Base-by-base conservation (phyloP, 1,140 invertebrate species). In the Tetraneura akinire region DNA sequence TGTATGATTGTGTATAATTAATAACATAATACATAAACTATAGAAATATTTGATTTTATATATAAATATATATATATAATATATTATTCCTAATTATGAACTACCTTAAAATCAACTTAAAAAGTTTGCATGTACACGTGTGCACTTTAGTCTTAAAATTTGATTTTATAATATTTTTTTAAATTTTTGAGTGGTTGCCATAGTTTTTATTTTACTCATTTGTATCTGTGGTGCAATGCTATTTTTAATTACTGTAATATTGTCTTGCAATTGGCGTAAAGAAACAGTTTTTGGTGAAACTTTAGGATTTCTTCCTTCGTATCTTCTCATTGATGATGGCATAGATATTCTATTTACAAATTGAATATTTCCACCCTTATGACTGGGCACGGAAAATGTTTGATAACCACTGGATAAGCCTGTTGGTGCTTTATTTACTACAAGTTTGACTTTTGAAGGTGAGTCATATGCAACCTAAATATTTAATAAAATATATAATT, bases 131-230 rank as follows among this genome's bases (percentile, higher is more conserved):
- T 71, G 47, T 18, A 23, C 13, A 18, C 29, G 13, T 70, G 18
- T 45, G 16, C 29, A 51, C 23, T 29, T n/a, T 68, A 68, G 47
- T 71, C 68, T 71, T 51, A 49, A 18, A n/a, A 26, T 49, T 71
- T 49, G 68, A 14, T 62, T 47, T 57, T 78, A 78, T 47, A 78
- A 42, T 47, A 78, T 78, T 78, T 78, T 78, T 32, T 45, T 78
- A 29, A 78, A 78, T 6, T 78, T 78, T 78, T 78, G 74, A 10
- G 74, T 78, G 8, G 74, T 78, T n/a, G 74, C 74, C 74, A 78
- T 78, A 29, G 74, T 78, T 78, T 78, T 78, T 14, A 78, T 62
- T 78, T 78, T 78, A 57, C 62, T 78, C 10, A 78, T 11, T 1
- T 78, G 55, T 62, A 62, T 45, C 13, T 45, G 55, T 29, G 62